phyloP scores from a whole-genome alignment of 2,113 vertebrate genomes.

The Lota lota region DNA sequence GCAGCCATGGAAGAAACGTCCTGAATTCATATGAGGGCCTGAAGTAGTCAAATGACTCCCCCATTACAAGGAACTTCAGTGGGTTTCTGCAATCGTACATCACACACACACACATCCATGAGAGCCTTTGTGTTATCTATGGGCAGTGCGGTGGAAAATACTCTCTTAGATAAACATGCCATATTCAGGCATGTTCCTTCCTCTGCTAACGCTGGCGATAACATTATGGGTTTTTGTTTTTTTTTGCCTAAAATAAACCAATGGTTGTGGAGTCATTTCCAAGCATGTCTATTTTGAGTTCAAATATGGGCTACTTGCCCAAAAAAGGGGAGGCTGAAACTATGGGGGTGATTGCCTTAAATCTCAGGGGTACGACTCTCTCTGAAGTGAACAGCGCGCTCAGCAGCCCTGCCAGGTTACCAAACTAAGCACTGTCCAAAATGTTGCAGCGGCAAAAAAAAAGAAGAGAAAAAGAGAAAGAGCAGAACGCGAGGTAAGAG shows the following conservation, averaged over 20 bases:
- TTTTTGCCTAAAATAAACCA: constrained; percentile 24
- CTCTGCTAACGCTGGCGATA: constrained; percentile 38
- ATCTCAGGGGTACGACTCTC: constrained; percentile 45
- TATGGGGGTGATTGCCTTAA: constrained; percentile 46
- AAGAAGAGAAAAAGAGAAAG: constrained; percentile 35
- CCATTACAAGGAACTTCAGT: constrained; percentile 17
- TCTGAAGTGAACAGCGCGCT: constrained; percentile 46
- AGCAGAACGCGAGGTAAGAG: neutral
- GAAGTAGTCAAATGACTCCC: constrained; percentile 28
- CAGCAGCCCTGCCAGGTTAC: constrained; percentile 58
- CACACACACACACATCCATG: constrained; percentile 27
- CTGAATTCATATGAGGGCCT: constrained; percentile 18
- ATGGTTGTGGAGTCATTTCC: constrained; percentile 30
- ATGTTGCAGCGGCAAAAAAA: constrained; percentile 58
- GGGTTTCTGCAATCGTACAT: constrained; percentile 26
- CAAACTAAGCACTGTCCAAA: constrained; percentile 63
- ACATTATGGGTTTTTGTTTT: constrained; percentile 9
- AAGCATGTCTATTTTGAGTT: constrained; percentile 32
- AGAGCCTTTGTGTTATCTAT: constrained; percentile 38
- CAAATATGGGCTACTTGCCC: constrained; percentile 6
- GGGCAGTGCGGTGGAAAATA: constrained; percentile 18
- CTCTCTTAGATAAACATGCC: constrained; percentile 26
- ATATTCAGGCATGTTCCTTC: constrained; percentile 21
- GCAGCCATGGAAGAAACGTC: constrained; percentile 12
- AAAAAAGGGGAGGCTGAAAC: constrained; percentile 38